A percentile compares a stretch with the other conserved stretches of the same genome.
phyloP scores from a whole-genome alignment of 2,888 invertebrate species.

The Scaptomyza reducta region DNA sequence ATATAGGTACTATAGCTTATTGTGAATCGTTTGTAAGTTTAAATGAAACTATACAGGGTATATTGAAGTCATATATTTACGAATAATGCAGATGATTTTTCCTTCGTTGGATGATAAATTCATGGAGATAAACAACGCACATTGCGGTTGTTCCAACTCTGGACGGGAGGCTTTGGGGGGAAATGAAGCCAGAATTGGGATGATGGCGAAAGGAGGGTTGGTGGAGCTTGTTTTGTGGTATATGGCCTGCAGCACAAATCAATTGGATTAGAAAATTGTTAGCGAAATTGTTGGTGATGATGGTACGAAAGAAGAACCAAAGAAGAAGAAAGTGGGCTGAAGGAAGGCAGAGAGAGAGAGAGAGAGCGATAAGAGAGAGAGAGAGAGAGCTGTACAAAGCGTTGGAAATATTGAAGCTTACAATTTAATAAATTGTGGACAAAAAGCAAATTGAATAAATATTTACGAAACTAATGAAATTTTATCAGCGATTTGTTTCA shows the following conservation, averaged over 20 bases:
- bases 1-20: too few relatives aligned
- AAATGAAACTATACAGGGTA: constrained; percentile 8
- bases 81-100: not conserved
- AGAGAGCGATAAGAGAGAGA: too few relatives aligned
- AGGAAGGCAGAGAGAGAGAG: constrained; percentile 2
- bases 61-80: not conserved
- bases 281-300: constrained; percentile 52
- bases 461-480: constrained; percentile 79
- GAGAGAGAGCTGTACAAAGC: too few relatives aligned
- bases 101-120: constrained; percentile 49
- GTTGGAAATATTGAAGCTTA: constrained; percentile 61
- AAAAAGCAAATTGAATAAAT: constrained; percentile 73
- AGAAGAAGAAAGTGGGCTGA: not conserved
- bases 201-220: not conserved
- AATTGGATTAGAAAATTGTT: constrained; percentile 79
- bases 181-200: not conserved
- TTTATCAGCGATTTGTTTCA: constrained; percentile 56
- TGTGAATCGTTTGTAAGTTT: too few relatives aligned
- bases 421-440: constrained; percentile 73
- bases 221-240: constrained; percentile 11
- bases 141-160: constrained; percentile 59
- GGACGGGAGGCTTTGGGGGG: constrained; percentile 1
- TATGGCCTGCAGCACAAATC: constrained; percentile 75
- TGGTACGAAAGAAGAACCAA: not conserved
- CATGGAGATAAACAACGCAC: constrained; percentile 71